Conservation (phyloP, 2,797 vertebrate species). For the Cygnus olor region DNA sequence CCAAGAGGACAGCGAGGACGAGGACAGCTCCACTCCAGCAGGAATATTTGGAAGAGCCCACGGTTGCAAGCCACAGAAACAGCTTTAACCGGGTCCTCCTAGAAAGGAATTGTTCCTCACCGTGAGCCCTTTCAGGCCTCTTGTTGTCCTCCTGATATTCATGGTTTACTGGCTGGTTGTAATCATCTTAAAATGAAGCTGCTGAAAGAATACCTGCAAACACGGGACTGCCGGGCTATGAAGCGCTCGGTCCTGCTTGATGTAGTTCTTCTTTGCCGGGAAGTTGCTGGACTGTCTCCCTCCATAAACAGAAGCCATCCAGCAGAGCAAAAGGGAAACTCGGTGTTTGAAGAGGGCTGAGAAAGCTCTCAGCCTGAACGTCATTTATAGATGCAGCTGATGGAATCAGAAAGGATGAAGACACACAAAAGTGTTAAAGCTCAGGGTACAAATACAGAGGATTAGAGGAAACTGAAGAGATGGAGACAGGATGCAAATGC, state of each 20-base stretch:
- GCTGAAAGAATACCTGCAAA: constrained; percentile 7
- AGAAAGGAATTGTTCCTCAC: background rate
- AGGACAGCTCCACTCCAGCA: fast-evolving
- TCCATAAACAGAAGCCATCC: background rate
- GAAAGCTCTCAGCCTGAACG: background rate
- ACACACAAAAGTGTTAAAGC: background rate
- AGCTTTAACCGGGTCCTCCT: background rate
- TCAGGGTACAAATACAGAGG: background rate
- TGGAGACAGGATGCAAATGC: background rate
- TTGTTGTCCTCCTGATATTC: background rate
- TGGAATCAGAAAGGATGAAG: no score
- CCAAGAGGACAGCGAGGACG: no score
- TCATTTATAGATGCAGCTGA: no score
- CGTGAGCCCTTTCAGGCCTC: background rate
- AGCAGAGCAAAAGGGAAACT: background rate
- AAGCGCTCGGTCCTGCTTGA: background rate
- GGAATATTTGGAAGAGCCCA: background rate
- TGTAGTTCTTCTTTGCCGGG: background rate
- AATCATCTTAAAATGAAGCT: background rate
- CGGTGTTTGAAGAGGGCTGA: background rate
- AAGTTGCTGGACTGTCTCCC: background rate
- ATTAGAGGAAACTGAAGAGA: background rate
- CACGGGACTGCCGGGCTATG: background rate
- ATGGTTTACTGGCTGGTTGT: constrained; percentile 31
- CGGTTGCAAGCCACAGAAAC: background rate